A percentile compares a stretch with the other conserved stretches of the same genome.
Conservation (phyloP, 1,140 invertebrate genomes). For the Druon quercuslanigerum region DNA sequence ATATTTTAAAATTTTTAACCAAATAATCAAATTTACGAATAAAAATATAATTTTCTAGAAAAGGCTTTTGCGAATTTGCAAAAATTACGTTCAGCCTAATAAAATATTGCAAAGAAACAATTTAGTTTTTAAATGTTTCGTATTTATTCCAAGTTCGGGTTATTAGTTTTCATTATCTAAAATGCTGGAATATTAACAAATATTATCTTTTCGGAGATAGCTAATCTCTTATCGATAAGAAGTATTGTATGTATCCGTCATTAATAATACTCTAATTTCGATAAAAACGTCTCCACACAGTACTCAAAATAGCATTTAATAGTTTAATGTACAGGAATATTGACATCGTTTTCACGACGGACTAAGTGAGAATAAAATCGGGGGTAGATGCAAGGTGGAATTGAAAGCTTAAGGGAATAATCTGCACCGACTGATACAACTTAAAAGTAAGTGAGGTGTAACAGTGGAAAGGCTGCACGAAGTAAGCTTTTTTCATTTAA, state of each 20-base stretch:
- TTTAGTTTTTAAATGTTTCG: neutral
- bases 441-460: conserved; percentile 72
- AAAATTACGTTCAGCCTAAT: no score
- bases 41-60: no score
- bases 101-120: no score
- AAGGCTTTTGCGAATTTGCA: no score
- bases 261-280: neutral
- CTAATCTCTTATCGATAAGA: conserved; percentile 15
- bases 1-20: no score
- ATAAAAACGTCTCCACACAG: neutral
- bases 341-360: conserved; percentile 73
- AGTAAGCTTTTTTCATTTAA: conserved; percentile 58
- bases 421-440: conserved; percentile 66
- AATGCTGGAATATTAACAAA: conserved; percentile 30
- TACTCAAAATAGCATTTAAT: conserved; percentile 56
- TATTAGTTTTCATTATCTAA: no score
- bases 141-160: conserved; percentile 19
- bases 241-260: neutral
- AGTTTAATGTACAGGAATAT: conserved; percentile 71
- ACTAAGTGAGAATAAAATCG: conserved; percentile 72
- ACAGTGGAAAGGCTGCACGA: conserved; percentile 71
- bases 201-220: conserved; percentile 36
- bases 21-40: no score
- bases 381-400: conserved; percentile 72
- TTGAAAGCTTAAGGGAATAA: conserved; percentile 68